Conservation (phyloP, 1,140 invertebrate species). For the Achroia grisella region DNA sequence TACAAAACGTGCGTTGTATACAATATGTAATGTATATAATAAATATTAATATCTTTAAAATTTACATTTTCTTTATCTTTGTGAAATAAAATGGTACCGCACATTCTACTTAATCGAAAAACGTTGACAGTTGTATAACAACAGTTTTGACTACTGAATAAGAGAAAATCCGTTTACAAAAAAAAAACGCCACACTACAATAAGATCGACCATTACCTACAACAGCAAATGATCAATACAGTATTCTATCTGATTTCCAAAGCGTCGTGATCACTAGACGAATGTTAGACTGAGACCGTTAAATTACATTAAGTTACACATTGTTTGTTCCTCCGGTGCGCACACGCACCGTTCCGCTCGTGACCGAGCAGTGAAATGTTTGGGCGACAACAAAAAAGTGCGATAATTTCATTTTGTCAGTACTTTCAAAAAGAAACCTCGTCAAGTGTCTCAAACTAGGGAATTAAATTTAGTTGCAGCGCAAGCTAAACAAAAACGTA, state of each 20-base stretch:
- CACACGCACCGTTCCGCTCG: constrained; percentile 25
- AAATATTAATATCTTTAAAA: too few species aligned
- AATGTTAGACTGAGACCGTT: constrained; percentile 19
- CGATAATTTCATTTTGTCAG: too few species aligned
- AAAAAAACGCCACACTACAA: background rate
- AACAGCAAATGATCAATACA: background rate
- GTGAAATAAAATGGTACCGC: background rate
- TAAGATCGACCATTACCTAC: background rate
- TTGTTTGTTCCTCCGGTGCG: constrained; percentile 26
- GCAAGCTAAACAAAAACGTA: background rate
- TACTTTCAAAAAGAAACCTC: background rate
- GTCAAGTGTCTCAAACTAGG: background rate
- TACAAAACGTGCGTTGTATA: too few species aligned
- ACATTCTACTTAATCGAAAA: background rate
- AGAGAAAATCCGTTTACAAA: background rate
- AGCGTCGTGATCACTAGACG: constrained; percentile 4
- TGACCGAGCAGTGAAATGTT: constrained; percentile 23
- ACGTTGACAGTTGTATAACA: background rate
- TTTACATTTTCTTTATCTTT: too few species aligned
- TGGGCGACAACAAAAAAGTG: background rate
- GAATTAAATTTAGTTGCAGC: background rate
- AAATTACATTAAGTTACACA: constrained; percentile 38
- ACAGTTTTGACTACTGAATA: background rate
- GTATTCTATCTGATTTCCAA: too few species aligned
- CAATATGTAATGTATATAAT: too few species aligned